Evolutionary conservation across 2,797 vertebrate genomes (phyloP).

Genomic region (Rallus crepitans): DNA sequence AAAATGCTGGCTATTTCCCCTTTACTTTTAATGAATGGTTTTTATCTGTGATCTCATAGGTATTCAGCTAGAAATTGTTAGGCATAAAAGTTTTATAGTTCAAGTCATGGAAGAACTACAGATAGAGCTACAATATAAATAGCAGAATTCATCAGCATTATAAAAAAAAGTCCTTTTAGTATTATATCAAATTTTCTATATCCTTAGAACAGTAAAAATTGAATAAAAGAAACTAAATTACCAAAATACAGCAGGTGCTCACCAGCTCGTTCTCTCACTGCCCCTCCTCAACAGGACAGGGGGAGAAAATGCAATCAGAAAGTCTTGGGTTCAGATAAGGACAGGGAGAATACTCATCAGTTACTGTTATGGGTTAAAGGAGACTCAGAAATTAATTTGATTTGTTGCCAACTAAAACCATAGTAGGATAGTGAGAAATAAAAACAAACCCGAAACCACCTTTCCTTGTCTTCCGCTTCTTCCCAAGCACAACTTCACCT

Average conservation of each 20-base stretch:
- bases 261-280: neutral
- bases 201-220: neutral
- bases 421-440: neutral
- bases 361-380: neutral
- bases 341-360: neutral
- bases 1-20: neutral
- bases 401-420: neutral
- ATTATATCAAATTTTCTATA: neutral
- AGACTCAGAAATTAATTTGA: neutral
- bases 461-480: neutral
- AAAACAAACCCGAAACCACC: neutral
- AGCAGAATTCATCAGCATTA: neutral
- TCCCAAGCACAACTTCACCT: neutral
- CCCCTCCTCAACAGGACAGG: neutral
- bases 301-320: neutral
- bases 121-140: neutral
- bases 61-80: neutral
- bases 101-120: neutral
- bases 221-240: neutral
- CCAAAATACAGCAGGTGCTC: neutral
- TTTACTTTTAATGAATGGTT: neutral
- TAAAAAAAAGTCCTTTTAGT: neutral
- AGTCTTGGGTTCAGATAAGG: neutral
- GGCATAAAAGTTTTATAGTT: neutral
- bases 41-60: neutral